These are phyloP conservation scores for Hippocampus guttulatus DNA, from an alignment of 2,113 vertebrate species.

Conservation along the genomic window DNA sequence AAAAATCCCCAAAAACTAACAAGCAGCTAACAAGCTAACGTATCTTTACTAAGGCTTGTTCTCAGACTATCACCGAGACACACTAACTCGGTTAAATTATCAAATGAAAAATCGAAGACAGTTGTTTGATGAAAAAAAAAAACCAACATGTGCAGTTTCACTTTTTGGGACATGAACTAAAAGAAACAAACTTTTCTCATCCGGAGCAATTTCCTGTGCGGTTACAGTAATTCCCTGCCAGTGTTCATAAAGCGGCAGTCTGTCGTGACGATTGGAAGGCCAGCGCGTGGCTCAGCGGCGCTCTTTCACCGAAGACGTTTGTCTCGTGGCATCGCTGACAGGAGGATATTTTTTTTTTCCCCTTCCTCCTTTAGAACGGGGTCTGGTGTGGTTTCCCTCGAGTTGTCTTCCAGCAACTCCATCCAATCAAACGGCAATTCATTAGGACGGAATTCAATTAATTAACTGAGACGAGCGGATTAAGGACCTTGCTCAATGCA, in stretches of 20 bases:
- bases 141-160: neutral
- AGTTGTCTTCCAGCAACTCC: slow-evolving; percentile 55
- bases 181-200: neutral
- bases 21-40: too few species aligned
- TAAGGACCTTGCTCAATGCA: slow-evolving; percentile 30
- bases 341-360: slow-evolving; percentile 1
- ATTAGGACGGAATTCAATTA: slow-evolving; percentile 70
- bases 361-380: neutral
- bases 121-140: too few species aligned
- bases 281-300: slow-evolving; percentile 44
- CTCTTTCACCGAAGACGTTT: slow-evolving; percentile 44
- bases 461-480: slow-evolving; percentile 61
- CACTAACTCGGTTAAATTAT: too few species aligned
- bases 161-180: neutral
- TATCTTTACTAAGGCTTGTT: too few species aligned
- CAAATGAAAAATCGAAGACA: too few species aligned
- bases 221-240: slow-evolving; percentile 40
- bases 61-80: too few species aligned
- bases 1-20: too few species aligned
- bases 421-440: slow-evolving; percentile 67
- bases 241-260: slow-evolving; percentile 53
- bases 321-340: slow-evolving; percentile 43
- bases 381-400: slow-evolving; percentile 34
- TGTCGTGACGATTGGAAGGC: slow-evolving; percentile 50
- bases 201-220: slow-evolving; percentile 22